Percentiles rank a stretch among this genome's conserved stretches.
These are phyloP conservation scores for Calliphora vomitoria DNA, from an alignment of 2,888 invertebrate species.

Conservation along the genomic window DNA sequence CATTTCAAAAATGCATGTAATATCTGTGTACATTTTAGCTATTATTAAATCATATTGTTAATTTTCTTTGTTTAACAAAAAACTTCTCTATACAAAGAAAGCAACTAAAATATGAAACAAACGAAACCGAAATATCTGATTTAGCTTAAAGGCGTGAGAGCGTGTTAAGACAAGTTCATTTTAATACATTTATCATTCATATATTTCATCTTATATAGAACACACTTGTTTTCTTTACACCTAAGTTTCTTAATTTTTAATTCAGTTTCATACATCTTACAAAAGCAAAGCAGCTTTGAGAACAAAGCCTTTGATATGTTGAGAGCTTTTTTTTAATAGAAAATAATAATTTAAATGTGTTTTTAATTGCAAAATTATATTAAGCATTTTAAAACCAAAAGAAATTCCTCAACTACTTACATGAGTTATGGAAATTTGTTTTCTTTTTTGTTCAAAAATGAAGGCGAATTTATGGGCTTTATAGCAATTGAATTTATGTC, in stretches of 20 bases:
- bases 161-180: not conserved
- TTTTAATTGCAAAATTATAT: conserved; percentile 26
- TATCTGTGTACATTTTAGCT: not conserved
- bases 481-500: too few relatives aligned
- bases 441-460: too few relatives aligned
- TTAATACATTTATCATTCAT: not conserved
- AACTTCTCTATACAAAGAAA: not conserved
- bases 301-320: conserved; percentile 2
- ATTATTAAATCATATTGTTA: not conserved
- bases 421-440: too few relatives aligned
- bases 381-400: not conserved
- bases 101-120: not conserved
- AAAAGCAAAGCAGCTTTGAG: conserved; percentile 11
- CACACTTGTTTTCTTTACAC: not conserved
- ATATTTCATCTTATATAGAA: not conserved
- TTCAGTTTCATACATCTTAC: not conserved
- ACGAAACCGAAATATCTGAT: not conserved
- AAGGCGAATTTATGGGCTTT: not conserved
- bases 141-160: not conserved
- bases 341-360: conserved; percentile 23
- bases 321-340: not conserved
- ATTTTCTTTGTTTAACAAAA: not conserved
- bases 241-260: not conserved
- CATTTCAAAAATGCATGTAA: not conserved
- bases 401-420: too few relatives aligned